phyloP scores from a whole-genome alignment of 2,113 vertebrate genomes.

The Varanus komodoensis region DNA sequence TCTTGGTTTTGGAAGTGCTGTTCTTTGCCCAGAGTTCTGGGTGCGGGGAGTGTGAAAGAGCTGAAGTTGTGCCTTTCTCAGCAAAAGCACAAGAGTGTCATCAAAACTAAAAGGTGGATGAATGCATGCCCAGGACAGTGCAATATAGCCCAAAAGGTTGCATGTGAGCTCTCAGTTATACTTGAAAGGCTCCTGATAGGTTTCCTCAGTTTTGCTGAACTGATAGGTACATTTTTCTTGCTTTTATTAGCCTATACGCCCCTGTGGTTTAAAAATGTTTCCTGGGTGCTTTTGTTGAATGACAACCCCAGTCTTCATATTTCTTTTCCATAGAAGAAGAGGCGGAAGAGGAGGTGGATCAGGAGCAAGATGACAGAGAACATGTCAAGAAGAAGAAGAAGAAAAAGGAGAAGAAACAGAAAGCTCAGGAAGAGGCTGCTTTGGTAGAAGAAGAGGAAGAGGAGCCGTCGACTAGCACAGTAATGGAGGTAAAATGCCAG shows the following conservation, averaged over 20 bases:
- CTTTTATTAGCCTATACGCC: background rate
- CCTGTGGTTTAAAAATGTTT: background rate
- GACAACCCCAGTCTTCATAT: background rate
- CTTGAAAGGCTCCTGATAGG: background rate
- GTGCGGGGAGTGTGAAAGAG: too few species aligned
- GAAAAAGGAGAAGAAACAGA: conserved; percentile 87
- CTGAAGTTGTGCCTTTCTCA: background rate
- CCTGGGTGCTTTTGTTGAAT: accelerated
- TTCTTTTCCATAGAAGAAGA: background rate
- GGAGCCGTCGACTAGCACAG: conserved; percentile 62
- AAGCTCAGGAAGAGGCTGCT: conserved; percentile 69
- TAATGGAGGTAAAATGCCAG: conserved; percentile 63
- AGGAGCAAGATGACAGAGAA: conserved; percentile 70
- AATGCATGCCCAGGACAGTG: too few species aligned
- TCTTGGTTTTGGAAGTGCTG: background rate
- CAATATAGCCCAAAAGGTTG: background rate
- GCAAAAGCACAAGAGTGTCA: background rate
- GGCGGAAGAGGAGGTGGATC: conserved; percentile 67
- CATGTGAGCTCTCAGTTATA: background rate
- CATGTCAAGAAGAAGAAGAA: conserved; percentile 90
- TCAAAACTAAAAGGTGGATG: background rate
- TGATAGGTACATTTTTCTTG: background rate
- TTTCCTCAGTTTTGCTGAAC: background rate
- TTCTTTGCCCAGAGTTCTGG: background rate
- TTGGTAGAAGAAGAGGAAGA: conserved; percentile 71